phyloP scores from a whole-genome alignment of 2,888 invertebrate genomes.

The Holacanthella duospinosa region DNA sequence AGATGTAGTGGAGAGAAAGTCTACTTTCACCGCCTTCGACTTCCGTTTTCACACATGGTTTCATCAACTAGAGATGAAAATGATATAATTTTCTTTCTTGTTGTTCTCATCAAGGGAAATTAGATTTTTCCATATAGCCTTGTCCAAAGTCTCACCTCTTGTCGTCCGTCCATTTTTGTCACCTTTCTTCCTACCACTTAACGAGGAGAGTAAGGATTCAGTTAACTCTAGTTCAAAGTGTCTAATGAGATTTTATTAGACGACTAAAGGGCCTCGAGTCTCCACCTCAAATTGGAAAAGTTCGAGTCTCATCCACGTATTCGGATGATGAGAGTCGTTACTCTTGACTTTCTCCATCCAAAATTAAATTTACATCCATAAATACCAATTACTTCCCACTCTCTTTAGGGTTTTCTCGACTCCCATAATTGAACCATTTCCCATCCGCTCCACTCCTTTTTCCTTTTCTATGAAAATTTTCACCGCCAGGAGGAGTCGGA shows the following conservation, averaged over 20 bases:
- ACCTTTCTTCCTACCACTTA: not conserved
- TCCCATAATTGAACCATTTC: not conserved
- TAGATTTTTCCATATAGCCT: not conserved
- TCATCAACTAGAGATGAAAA: too few species aligned
- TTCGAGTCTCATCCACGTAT: not conserved
- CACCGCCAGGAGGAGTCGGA: not conserved
- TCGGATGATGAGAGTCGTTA: conserved; percentile 6
- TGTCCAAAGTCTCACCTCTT: not conserved
- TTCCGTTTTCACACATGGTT: too few species aligned
- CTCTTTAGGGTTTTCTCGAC: not conserved
- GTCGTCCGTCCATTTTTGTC: not conserved
- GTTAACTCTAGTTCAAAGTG: not conserved
- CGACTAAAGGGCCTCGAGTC: not conserved
- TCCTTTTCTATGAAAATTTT: not conserved
- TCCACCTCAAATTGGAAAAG: not conserved
- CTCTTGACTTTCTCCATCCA: conserved; percentile 6
- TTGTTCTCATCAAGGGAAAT: not conserved
- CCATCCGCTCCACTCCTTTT: not conserved
- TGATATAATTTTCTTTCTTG: not conserved
- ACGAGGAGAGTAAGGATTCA: not conserved
- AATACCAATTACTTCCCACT: conserved; percentile 8
- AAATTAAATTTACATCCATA: conserved; percentile 10
- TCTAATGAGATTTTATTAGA: conserved; percentile 3
- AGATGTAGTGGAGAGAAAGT: not conserved
- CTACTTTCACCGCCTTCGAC: not conserved